Evolutionary conservation across 2,888 invertebrate genomes (phyloP), one percentile per base, ranked within the genome.

Genomic region (Himalopsyche kuldschensis): DNA sequence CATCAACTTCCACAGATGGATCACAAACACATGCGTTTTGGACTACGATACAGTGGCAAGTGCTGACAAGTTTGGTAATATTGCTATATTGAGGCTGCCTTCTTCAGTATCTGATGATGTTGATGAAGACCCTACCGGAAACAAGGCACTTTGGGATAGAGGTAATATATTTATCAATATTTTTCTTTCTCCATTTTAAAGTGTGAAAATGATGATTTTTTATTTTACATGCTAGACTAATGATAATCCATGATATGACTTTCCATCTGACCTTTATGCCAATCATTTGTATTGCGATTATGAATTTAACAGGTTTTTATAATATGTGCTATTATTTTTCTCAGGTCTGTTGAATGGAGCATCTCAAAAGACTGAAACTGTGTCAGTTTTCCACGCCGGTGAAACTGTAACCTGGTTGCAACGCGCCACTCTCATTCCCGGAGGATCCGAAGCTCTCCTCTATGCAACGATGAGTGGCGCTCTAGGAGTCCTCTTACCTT

Each of bases 51-150:
- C 99, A 0, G 95, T 99, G 20, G 99, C 98, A 0, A 95, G 97
- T 84, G 97, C 98, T 8, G 99, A 99, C 90, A 99, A 99, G 90
- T 99, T 99, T 92, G 99, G 99, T 46, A 99, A 98, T 89, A 93
- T 99, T 87, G 94, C 97, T 83, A 94, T 99, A 82, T 96, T 98
- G 88, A 93, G 98, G 75, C 89, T 99, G 82, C 98, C 99, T 0
- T 94, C 95, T 81, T 97, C 97, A 83, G 96, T 98, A 1, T 96
- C 96, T 32, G 99, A 99, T 90, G 99, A 99, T 89, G 98, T 99
- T 0, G 99, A 99, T 89, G 99, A 99, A 90, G 99, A 99, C 91
- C 99, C 99, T 0, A 99, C 99, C 0, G 99, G 99, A 75, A 98
- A 98, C 88, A 98, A 99, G 90, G 97, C 99, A 0, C 91, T 99